Base-by-base conservation (phyloP, 2,888 invertebrate species). In the Ectobius pallidus region DNA sequence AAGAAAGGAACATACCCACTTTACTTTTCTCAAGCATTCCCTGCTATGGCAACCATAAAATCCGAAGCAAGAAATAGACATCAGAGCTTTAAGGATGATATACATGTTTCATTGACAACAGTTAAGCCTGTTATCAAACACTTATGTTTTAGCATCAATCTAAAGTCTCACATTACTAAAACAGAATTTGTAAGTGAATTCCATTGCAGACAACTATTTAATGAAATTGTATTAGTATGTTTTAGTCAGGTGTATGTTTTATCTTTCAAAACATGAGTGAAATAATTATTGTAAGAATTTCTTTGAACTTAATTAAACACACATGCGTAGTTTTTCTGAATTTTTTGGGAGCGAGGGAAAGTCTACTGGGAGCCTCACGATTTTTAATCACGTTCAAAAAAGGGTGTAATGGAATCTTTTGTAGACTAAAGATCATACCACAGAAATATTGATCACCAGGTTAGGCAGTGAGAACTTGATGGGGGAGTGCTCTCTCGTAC, bases 331-430 rank as follows among this genome's bases (percentile, higher is more conserved):
- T 20, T 52, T 49, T 7, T 46, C 39, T 46, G 25, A 44, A 42
- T 22, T 68, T 70, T 62, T 69, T 30, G 52, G 52, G n/a, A 16
- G 11, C 77, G 3, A 75, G 14, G n/a, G 16, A 25, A 20, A n/a
- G 25, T 18, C 4, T 14, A 7, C 6, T 7, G 22, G 16, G 22
- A 9, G 39, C 39, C 39, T 39, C 39, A 14, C 14, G 39, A 39
- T 14, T 39, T 39, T 39, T 39, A 39, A 39, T 39, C n/a, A n/a
- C n/a, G n/a, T n/a, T n/a, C n/a, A n/a, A n/a, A n/a, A n/a, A n/a
- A n/a, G n/a, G n/a, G n/a, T n/a, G n/a, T n/a, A n/a, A n/a, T n/a
- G n/a, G n/a, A n/a, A n/a, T n/a, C n/a, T n/a, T n/a, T n/a, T n/a
- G n/a, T n/a, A n/a, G n/a, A n/a, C n/a, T n/a, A n/a, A n/a, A n/a